Evolutionary conservation across 2,113 vertebrate genomes (phyloP).

Genomic region (Megatriorchis doriae): DNA sequence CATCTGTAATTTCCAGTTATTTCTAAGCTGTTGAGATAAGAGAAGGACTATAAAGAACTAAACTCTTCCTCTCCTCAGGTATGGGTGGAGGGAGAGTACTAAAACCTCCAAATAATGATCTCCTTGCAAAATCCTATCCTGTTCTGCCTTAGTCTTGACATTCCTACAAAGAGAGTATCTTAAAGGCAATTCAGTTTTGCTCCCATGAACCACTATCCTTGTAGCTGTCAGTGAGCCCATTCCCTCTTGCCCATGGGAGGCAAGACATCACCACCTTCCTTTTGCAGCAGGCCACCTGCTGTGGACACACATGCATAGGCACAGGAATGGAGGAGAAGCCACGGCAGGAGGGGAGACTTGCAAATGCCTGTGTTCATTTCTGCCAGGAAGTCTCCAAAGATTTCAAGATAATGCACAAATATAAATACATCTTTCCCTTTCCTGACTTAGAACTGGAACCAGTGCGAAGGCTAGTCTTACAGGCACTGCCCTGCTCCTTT

Average conservation of each 20-base stretch:
- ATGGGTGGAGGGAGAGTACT: background rate
- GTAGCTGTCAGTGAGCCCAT: background rate
- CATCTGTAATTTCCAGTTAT: background rate
- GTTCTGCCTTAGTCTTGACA: background rate
- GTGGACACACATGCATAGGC: background rate
- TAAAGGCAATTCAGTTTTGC: background rate
- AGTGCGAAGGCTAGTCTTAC: rapidly evolving
- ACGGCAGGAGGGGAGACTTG: background rate
- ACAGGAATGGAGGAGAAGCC: background rate
- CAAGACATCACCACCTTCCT: background rate
- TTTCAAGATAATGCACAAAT: background rate
- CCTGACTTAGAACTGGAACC: background rate
- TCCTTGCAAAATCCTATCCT: background rate
- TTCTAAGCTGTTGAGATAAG: background rate
- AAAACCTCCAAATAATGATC: background rate
- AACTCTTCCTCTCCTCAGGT: background rate
- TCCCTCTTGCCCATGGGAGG: background rate
- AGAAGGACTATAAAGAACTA: background rate
- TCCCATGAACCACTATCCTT: background rate
- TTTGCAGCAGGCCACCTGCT: background rate
- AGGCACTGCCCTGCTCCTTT: background rate
- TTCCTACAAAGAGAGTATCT: background rate
- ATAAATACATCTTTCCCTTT: background rate
- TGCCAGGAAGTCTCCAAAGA: background rate
- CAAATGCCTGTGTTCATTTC: rapidly evolving